These are phyloP conservation scores for Catocala fraxini DNA, from an alignment of 2,888 invertebrate species.

Conservation along the genomic window DNA sequence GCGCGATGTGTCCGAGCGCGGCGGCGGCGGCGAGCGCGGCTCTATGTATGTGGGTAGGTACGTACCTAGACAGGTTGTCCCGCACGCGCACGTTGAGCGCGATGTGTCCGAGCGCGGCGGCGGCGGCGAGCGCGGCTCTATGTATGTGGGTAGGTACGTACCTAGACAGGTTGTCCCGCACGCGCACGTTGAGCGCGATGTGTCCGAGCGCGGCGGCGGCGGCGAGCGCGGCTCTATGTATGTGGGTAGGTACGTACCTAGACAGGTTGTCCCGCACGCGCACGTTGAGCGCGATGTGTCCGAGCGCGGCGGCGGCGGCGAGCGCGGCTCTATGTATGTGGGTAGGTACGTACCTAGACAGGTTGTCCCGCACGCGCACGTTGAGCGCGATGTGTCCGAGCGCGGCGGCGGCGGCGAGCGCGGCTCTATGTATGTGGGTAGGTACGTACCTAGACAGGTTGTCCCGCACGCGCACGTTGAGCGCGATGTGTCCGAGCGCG, in stretches of 20 bases:
- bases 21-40: conserved; percentile 94
- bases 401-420: conserved; percentile 84
- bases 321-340: conserved; percentile 88
- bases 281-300: conserved; percentile 56
- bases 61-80: conserved; percentile 89
- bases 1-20: conserved; percentile 94
- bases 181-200: conserved; percentile 76
- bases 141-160: no score
- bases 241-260: no score
- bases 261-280: conserved; percentile 91
- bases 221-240: conserved; percentile 89
- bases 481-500: conserved; percentile 68
- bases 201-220: conserved; percentile 77
- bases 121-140: conserved; percentile 93
- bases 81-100: conserved; percentile 95
- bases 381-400: conserved; percentile 38
- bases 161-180: conserved; percentile 89
- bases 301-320: conserved; percentile 81
- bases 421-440: conserved; percentile 87
- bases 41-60: conserved; percentile 60
- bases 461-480: conserved; percentile 90
- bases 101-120: conserved; percentile 95
- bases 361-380: conserved; percentile 91
- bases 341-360: conserved; percentile 53
- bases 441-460: conserved; percentile 74